Percentiles rank a stretch among this genome's conserved stretches.
Conservation (phyloP, 2,888 invertebrate species). For the Ametastegia equiseti region DNA sequence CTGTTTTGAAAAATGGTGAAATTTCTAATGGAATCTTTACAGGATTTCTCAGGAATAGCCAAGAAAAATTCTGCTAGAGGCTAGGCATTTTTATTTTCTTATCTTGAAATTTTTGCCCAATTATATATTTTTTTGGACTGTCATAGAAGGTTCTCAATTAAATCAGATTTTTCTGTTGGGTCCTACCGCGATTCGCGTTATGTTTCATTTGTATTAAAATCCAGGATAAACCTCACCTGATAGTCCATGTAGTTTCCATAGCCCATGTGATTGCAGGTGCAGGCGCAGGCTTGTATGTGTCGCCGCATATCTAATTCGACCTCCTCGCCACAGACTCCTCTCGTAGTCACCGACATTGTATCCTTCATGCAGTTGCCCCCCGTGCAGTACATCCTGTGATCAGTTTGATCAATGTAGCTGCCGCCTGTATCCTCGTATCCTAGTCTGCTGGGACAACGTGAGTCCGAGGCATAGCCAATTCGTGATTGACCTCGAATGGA, state of each 20-base stretch:
- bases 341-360: conserved; percentile 75
- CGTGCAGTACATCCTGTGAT: conserved; percentile 74
- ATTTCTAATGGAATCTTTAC: no score
- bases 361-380: conserved; percentile 75
- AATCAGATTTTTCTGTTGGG: no score
- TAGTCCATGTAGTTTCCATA: conserved; percentile 95
- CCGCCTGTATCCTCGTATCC: conserved; percentile 72
- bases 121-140: no score
- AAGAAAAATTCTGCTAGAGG: no score
- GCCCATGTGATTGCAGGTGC: conserved; percentile 96
- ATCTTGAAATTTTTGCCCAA: no score
- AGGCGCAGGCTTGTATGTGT: conserved; percentile 93
- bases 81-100: no score
- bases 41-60: no score
- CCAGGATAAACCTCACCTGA: conserved; percentile 79
- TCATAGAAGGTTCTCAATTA: no score
- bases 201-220: not conserved
- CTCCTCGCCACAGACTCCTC: conserved; percentile 78
- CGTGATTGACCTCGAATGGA: conserved; percentile 69
- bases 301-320: conserved; percentile 91
- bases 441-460: conserved; percentile 72
- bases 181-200: not conserved
- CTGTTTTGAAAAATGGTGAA: no score
- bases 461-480: conserved; percentile 72
- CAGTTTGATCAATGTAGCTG: conserved; percentile 72